phyloP scores from a whole-genome alignment of 2,888 invertebrate species.

The Sarcophaga variegata region DNA sequence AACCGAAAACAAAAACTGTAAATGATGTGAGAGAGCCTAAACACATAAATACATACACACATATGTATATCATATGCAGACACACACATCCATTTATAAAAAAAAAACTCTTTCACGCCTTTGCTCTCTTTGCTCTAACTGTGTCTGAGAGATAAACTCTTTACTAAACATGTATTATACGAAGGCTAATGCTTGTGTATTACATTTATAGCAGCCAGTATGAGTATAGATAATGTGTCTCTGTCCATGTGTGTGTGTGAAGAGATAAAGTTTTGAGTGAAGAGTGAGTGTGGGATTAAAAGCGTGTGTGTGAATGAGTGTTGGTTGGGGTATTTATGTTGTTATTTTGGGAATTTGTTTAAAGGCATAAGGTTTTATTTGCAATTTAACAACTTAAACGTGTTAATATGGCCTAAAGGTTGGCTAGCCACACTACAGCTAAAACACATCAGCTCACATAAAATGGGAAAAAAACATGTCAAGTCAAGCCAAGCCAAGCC shows the following conservation, averaged over 20 bases:
- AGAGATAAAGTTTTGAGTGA: not conserved
- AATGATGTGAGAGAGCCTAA: constrained; percentile 39
- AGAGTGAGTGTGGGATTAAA: not conserved
- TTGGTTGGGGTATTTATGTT: constrained; percentile 47
- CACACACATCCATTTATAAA: not conserved
- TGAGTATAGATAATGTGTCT: no score
- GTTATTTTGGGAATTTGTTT: constrained; percentile 59
- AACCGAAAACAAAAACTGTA: constrained; percentile 46
- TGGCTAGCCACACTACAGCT: constrained; percentile 11
- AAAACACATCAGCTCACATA: not conserved
- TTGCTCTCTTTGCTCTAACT: constrained; percentile 24
- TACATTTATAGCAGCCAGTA: no score
- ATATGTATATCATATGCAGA: not conserved
- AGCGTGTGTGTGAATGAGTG: constrained; percentile 10
- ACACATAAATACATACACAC: constrained; percentile 21
- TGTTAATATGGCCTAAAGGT: constrained; percentile 62
- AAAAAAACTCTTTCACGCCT: not conserved
- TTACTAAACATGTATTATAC: not conserved
- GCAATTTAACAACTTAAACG: constrained; percentile 63
- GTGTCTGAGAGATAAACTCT: constrained; percentile 27
- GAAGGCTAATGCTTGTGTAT: no score
- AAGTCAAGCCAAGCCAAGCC: not conserved
- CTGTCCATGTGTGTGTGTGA: not conserved
- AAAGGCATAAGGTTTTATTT: constrained; percentile 47
- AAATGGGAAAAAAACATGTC: not conserved